Evolutionary conservation across 2,113 vertebrate genomes (phyloP).

Genomic region (Bagarius yarrelli): DNA sequence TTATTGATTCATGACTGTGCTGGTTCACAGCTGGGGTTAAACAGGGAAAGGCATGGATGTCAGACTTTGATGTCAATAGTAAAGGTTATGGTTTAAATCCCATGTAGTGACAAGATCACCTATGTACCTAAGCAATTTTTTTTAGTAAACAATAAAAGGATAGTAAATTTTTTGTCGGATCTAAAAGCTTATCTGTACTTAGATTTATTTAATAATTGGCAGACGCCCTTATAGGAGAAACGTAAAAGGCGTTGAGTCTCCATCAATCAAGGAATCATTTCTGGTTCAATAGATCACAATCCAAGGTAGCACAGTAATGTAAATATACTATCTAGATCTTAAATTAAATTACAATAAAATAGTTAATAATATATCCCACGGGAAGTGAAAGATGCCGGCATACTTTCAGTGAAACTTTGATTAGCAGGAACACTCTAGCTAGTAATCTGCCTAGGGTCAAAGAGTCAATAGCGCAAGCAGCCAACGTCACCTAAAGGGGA

Average conservation of each 20-base stretch:
- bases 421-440: conserved; percentile 30
- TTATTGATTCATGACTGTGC: background rate
- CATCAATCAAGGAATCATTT: no score
- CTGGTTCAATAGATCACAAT: no score
- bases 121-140: background rate
- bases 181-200: no score
- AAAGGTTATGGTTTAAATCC: background rate
- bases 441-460: conserved; percentile 32
- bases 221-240: no score
- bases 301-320: background rate
- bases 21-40: background rate
- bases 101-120: background rate
- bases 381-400: conserved; percentile 39
- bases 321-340: background rate
- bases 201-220: no score
- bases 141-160: background rate
- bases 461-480: conserved; percentile 43
- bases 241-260: no score
- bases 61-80: background rate
- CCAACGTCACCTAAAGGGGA: conserved; percentile 39
- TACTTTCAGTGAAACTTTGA: conserved; percentile 39
- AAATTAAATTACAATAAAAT: background rate
- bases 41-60: background rate
- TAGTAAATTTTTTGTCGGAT: background rate
- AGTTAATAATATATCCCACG: background rate